A percentile compares a stretch with the other conserved stretches of the same genome.
phyloP scores from a whole-genome alignment of 2,113 vertebrate species.

The Leptodactylus fuscus region DNA sequence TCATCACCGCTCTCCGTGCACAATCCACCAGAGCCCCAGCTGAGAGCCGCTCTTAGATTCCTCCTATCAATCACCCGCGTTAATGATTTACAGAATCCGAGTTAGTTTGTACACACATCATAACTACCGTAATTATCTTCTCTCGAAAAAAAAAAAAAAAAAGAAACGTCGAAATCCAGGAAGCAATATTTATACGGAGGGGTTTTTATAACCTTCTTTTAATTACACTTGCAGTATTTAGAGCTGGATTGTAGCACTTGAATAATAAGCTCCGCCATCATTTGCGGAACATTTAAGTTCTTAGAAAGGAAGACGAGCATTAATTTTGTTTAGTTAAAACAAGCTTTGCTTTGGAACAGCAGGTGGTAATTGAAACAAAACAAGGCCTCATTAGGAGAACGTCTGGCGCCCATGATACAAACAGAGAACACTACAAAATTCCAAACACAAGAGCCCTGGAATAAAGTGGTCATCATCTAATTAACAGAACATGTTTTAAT shows the following conservation, averaged over 20 bases:
- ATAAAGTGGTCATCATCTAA: conserved; percentile 99
- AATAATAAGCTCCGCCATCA: conserved; percentile 84
- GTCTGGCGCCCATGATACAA: conserved; percentile 99
- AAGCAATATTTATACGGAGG: conserved; percentile 83
- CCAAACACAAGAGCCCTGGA: conserved; percentile 99
- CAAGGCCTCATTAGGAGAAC: conserved; percentile 99
- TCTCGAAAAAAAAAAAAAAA: conserved; percentile 64
- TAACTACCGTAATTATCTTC: conserved; percentile 80
- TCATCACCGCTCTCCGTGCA: background rate
- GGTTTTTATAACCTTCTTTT: conserved; percentile 86
- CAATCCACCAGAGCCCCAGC: background rate
- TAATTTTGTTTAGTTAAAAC: conserved; percentile 90
- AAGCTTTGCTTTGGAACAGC: conserved; percentile 98
- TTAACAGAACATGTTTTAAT: conserved; percentile 99
- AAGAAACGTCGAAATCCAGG: conserved; percentile 76
- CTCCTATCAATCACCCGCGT: conserved; percentile 68
- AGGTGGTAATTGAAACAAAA: conserved; percentile 99
- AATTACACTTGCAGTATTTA: conserved; percentile 89
- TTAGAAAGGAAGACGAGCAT: conserved; percentile 85
- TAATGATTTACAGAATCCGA: conserved; percentile 73
- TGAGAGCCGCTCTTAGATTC: background rate
- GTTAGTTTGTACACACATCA: conserved; percentile 70
- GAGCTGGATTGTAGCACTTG: conserved; percentile 82
- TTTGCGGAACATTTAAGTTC: conserved; percentile 88
- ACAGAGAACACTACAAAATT: conserved; percentile 90